Evolutionary conservation across 1,140 invertebrate genomes (phyloP), one percentile per base, ranked within the genome.

Genomic region (Meteorus sp.): DNA sequence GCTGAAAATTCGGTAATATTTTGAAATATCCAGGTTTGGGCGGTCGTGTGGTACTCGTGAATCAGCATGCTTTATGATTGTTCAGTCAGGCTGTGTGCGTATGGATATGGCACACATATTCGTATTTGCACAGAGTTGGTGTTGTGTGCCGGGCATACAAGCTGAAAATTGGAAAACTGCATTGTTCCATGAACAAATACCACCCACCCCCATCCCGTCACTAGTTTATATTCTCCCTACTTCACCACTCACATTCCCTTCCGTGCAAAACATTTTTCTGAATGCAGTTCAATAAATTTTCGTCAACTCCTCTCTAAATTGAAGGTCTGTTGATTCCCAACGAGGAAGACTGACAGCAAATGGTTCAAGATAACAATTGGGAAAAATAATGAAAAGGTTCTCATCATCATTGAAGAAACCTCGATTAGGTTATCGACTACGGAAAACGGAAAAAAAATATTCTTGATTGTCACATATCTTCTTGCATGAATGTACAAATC

Each of bases 51-150:
- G 50, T 35, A 39, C 48, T 20, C 65, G 63, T 73, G 69, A 72
- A 73, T 73, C 71, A 73, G 66, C 62, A 62, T 73, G 68, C 61
- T 73, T 73, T 72, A 73, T 72, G 71, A 72, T 69, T 70, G 67
- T 64, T 71, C 29, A 33, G 6, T 33, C 29, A 59, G 55, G 50
- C 47, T 9, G 25, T 43, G 33, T 19, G 51, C 33, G 33, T 11
- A 52, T 15, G 20, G 25, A 41, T 23, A 62, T 35, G 39, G 41
- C 4, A 54, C 6, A 13, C n/a, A 37, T 15, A 31, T 7, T 33
- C 13, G 17, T n/a, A 19, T 35, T 56, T 25, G 31, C 27, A 48
- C 8, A n/a, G 27, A 11, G 15, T 8, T 22, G 41, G 27, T 17
- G 31, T n/a, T n/a, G n/a, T n/a, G n/a, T n/a, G n/a, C n/a, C n/a